Conservation (phyloP, 1,140 invertebrate genomes). For the Orchestia grillus region DNA sequence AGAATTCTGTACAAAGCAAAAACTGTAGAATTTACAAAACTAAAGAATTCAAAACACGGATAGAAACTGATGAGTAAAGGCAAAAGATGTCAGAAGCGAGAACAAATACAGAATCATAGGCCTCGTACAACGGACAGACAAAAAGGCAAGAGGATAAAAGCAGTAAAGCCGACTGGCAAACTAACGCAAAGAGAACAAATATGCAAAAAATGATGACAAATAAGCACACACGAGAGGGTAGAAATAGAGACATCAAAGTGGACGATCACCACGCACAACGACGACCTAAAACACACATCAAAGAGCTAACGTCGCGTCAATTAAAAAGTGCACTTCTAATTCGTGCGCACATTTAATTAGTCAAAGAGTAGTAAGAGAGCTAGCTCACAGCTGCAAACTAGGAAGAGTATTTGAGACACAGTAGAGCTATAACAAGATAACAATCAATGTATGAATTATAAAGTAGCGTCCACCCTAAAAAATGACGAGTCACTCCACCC, state of each 20-base stretch:
- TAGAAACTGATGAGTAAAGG: background rate
- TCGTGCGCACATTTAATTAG: constrained; percentile 36
- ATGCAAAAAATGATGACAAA: background rate
- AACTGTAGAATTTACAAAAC: constrained; percentile 18
- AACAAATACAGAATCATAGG: background rate
- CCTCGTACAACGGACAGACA: background rate
- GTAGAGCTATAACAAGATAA: constrained; percentile 52
- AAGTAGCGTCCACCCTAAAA: background rate
- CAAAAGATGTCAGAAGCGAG: background rate
- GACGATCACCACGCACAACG: background rate
- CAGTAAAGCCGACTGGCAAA: constrained; percentile 9
- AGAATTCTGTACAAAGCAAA: constrained; percentile 41
- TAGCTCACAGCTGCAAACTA: constrained; percentile 35
- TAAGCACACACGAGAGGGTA: background rate
- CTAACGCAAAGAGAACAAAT: background rate
- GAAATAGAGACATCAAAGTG: background rate
- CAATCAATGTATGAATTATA: background rate
- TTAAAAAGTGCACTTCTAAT: background rate
- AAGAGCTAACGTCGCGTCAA: constrained; percentile 18
- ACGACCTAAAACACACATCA: constrained; percentile 19
- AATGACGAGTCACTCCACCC: constrained; percentile 24
- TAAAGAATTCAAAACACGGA: background rate
- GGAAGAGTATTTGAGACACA: constrained; percentile 46
- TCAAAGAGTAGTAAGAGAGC: constrained; percentile 40
- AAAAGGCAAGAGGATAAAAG: background rate